These are phyloP conservation scores for Choloepus didactylus DNA, from an alignment of 2,797 vertebrate species.

Conservation along the genomic window DNA sequence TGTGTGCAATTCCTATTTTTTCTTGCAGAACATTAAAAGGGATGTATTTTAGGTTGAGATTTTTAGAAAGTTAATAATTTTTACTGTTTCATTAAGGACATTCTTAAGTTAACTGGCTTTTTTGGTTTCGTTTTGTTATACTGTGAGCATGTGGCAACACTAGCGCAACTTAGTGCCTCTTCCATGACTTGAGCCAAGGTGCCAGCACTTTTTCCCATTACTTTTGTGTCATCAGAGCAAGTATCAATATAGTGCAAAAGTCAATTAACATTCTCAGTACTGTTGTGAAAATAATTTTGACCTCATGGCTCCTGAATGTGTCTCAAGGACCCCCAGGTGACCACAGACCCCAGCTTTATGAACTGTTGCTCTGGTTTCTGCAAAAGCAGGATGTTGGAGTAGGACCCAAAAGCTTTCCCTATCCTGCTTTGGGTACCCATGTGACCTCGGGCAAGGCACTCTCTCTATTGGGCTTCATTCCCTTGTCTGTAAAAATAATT, in stretches of 20 bases:
- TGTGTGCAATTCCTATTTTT: rapidly evolving
- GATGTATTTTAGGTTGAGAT: neutral
- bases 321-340: neutral
- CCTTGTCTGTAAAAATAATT: conserved; percentile 9
- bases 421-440: conserved; percentile 1
- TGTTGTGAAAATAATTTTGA: conserved; percentile 59
- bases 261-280: neutral
- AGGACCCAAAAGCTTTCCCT: rapidly evolving
- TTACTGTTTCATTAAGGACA: neutral
- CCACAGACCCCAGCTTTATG: neutral
- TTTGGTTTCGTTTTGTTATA: neutral
- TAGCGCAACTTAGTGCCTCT: neutral
- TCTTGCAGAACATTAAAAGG: neutral
- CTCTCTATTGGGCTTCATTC: neutral
- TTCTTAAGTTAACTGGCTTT: neutral
- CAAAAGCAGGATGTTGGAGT: neutral
- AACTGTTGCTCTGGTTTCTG: too few species aligned
- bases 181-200: neutral
- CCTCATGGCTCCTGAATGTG: neutral
- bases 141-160: too few species aligned
- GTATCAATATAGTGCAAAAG: neutral
- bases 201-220: neutral
- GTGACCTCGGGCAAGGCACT: neutral
- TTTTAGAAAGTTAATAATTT: neutral
- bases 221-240: neutral